Conservation (phyloP, 1,140 invertebrate species). For the Euura saliciscinereae region DNA sequence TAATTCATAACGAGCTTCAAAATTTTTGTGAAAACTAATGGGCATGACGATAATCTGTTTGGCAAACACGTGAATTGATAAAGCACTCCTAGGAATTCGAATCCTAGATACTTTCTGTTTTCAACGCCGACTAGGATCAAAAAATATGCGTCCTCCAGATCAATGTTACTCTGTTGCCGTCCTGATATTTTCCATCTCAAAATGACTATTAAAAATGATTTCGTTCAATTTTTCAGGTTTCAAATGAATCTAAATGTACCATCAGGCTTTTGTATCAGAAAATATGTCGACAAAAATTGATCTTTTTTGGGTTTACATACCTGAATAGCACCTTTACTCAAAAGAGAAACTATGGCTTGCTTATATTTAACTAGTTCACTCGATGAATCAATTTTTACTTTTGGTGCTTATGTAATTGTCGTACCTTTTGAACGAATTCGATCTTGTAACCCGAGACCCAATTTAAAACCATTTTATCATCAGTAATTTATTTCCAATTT, state of each 20-base stretch:
- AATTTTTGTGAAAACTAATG: conserved; percentile 26
- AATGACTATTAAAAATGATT: conserved; percentile 13
- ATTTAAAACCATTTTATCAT: conserved; percentile 23
- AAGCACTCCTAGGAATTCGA: conserved; percentile 15
- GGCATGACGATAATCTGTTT: conserved; percentile 19
- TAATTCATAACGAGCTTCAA: conserved; percentile 19
- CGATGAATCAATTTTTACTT: conserved; percentile 5
- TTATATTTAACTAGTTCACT: conserved; percentile 12
- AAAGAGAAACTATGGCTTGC: conserved; percentile 12
- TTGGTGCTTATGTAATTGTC: background rate
- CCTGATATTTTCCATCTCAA: conserved; percentile 16
- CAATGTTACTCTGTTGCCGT: conserved; percentile 10
- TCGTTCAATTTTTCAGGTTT: conserved; percentile 17
- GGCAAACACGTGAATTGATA: conserved; percentile 23
- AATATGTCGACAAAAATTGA: conserved; percentile 26
- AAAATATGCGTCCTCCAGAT: conserved; percentile 36
- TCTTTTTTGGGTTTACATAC: conserved; percentile 7
- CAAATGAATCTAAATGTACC: background rate
- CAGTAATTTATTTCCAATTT: conserved; percentile 25
- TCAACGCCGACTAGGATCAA: conserved; percentile 14
- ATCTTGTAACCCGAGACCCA: conserved; percentile 28
- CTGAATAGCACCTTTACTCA: conserved; percentile 21
- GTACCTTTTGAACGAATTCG: conserved; percentile 15
- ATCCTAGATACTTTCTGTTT: conserved; percentile 26
- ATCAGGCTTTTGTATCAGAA: conserved; percentile 19